Conservation (phyloP, 2,113 vertebrate genomes). For the Brienomyrus brachyistius region DNA sequence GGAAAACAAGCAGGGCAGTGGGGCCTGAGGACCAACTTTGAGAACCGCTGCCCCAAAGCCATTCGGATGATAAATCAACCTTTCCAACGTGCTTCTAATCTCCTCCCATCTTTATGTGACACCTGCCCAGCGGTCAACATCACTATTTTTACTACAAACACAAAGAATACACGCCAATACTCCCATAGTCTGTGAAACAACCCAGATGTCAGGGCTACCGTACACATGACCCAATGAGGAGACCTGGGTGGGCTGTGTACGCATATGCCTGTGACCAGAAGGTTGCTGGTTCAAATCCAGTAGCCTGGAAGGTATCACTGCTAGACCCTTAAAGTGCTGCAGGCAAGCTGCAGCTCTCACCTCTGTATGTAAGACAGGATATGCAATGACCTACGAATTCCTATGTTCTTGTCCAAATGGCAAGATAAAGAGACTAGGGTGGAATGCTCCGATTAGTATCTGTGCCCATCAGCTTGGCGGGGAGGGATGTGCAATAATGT, state of each 20-base stretch:
- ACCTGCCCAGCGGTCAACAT: conserved; percentile 1
- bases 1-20: too few species aligned
- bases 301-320: neutral
- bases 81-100: neutral
- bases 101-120: neutral
- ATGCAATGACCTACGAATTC: too few species aligned
- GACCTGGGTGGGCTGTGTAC: neutral
- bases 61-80: neutral
- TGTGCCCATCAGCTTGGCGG: neutral
- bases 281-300: neutral
- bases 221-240: neutral
- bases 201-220: neutral
- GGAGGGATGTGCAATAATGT: neutral
- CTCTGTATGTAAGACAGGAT: too few species aligned
- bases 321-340: neutral
- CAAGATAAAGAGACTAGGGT: neutral
- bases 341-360: too few species aligned
- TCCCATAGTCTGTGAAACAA: neutral
- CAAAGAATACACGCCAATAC: conserved; percentile 8
- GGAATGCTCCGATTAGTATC: neutral
- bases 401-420: neutral
- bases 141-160: neutral
- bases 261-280: neutral
- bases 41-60: neutral
- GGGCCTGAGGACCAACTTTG: too few species aligned